Percentiles rank a stretch among this genome's conserved stretches.
phyloP scores from a whole-genome alignment of 2,888 invertebrate genomes.

The Ceratothoa steindachneri region DNA sequence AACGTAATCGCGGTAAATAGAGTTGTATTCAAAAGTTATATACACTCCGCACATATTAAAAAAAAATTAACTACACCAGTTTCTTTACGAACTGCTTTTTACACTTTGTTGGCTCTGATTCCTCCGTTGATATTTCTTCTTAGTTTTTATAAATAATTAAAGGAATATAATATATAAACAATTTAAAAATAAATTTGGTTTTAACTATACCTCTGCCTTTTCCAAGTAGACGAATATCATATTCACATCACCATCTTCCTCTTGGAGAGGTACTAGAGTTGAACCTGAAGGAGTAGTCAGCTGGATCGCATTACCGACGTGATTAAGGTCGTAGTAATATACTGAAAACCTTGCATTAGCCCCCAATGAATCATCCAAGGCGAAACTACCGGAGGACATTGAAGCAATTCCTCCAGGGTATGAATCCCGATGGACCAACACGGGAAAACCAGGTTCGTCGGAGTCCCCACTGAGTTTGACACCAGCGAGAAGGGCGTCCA shows the following conservation, averaged over 20 bases:
- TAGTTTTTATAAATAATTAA: too few relatives aligned
- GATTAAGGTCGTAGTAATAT: constrained; percentile 45
- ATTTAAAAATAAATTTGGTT: background rate
- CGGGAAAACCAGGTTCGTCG: constrained; percentile 24
- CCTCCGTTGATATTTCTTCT: too few relatives aligned
- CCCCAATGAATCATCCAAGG: constrained; percentile 36
- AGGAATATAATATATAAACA: background rate
- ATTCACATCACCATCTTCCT: constrained; percentile 44
- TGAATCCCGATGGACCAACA: constrained; percentile 31
- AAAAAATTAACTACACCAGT: too few relatives aligned
- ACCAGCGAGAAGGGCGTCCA: constrained; percentile 41
- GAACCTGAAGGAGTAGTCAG: constrained; percentile 38
- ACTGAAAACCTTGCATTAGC: constrained; percentile 43
- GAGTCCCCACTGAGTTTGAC: constrained; percentile 25
- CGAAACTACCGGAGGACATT: constrained; percentile 36
- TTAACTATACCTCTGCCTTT: constrained; percentile 32
- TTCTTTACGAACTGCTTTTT: too few relatives aligned
- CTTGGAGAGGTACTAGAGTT: constrained; percentile 34
- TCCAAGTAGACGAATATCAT: constrained; percentile 39
- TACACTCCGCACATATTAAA: too few relatives aligned
- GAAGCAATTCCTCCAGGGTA: constrained; percentile 43
- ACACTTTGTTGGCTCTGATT: too few relatives aligned
- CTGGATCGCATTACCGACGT: constrained; percentile 43
- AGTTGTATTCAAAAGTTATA: too few relatives aligned
- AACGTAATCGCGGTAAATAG: too few relatives aligned